A percentile compares a stretch with the other conserved stretches of the same genome.
These are phyloP conservation scores for Ophion costatus DNA, from an alignment of 2,888 invertebrate genomes.

Conservation along the genomic window DNA sequence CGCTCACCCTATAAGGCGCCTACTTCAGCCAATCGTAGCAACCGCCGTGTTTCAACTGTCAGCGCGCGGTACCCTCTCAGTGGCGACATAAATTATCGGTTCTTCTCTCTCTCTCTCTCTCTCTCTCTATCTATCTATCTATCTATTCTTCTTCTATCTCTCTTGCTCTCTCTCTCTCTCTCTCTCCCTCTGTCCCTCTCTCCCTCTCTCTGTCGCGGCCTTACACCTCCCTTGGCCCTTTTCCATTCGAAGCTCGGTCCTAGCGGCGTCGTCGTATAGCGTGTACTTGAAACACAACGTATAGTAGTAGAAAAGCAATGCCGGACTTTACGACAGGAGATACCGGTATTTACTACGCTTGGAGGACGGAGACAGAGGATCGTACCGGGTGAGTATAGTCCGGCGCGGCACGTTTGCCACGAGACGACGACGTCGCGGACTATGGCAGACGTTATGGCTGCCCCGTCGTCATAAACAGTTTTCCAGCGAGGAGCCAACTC, in stretches of 20 bases:
- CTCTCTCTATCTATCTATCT: conserved; percentile 52
- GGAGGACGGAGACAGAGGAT: conserved; percentile 59
- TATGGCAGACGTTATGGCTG: conserved; percentile 67
- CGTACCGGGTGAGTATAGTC: conserved; percentile 54
- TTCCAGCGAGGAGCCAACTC: conserved; percentile 65
- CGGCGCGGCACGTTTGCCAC: conserved; percentile 70
- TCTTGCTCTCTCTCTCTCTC: conserved; percentile 53
- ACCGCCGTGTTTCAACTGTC: conserved; percentile 82
- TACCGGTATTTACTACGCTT: conserved; percentile 75
- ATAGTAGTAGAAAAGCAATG: conserved; percentile 75
- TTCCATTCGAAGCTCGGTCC: conserved; percentile 40
- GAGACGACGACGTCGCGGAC: conserved; percentile 54
- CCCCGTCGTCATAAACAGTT: conserved; percentile 69
- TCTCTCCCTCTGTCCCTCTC: conserved; percentile 52
- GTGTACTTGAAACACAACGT: conserved; percentile 7
- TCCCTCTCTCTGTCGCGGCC: conserved; percentile 39
- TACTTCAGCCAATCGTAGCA: conserved; percentile 78
- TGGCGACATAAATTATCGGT: conserved; percentile 81
- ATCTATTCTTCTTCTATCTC: conserved; percentile 54
- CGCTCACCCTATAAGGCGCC: conserved; percentile 82
- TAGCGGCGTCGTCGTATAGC: conserved; percentile 31
- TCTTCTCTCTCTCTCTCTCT: conserved; percentile 61
- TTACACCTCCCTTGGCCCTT: conserved; percentile 52
- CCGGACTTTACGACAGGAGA: conserved; percentile 77
- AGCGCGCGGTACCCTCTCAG: conserved; percentile 75